Conservation (phyloP, 2,888 invertebrate genomes). For the Rhyacophila evoluta region DNA sequence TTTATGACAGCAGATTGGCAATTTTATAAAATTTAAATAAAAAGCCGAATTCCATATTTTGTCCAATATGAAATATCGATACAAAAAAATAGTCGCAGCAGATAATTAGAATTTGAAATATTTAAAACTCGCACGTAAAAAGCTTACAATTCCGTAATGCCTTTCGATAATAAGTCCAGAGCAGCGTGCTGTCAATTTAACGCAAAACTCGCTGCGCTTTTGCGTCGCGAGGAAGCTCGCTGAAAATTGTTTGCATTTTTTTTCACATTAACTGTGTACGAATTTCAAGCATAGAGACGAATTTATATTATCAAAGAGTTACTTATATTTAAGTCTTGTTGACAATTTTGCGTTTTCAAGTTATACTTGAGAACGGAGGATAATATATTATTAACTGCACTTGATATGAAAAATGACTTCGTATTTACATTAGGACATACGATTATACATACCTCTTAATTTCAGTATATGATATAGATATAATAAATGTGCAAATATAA, state of each 20-base stretch:
- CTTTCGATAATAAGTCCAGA: background rate
- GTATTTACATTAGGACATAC: too few species aligned
- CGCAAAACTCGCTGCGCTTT: background rate
- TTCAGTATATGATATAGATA: too few species aligned
- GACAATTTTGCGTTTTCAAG: background rate
- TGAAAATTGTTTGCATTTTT: constrained; percentile 20
- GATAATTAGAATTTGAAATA: too few species aligned
- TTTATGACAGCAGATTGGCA: too few species aligned
- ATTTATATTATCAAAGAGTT: background rate
- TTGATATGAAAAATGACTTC: too few species aligned
- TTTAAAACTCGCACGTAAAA: too few species aligned
- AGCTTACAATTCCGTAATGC: background rate
- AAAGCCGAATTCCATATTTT: too few species aligned
- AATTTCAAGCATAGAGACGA: constrained; percentile 9
- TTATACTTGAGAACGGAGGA: background rate
- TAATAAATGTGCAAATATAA: too few species aligned
- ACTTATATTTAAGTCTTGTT: constrained; percentile 2
- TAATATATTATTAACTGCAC: background rate
- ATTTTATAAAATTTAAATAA: too few species aligned
- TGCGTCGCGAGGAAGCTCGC: background rate
- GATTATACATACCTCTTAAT: too few species aligned
- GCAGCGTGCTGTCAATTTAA: background rate
- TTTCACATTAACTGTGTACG: background rate
- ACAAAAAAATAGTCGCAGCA: too few species aligned
- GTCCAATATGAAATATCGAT: too few species aligned